Conservation (phyloP, 2,113 vertebrate genomes). For the Chaenocephalus aceratus region DNA sequence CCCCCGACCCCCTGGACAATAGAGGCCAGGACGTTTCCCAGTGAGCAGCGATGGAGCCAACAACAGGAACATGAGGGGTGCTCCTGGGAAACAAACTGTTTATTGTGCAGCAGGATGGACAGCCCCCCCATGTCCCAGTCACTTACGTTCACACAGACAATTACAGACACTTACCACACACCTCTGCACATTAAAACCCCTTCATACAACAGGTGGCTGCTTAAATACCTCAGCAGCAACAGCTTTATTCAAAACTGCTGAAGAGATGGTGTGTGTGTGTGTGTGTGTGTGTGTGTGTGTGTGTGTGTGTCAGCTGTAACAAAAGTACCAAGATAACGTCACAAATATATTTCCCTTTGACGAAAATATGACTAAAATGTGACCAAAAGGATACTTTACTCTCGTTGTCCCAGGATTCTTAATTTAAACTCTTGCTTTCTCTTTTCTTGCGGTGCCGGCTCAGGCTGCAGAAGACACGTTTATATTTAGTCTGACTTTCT, state of each 20-base stretch:
- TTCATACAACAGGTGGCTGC: slow-evolving; percentile 64
- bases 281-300: background rate
- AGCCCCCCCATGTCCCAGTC: slow-evolving; percentile 65
- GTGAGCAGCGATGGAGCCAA: slow-evolving; percentile 83
- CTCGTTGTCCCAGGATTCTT: slow-evolving; percentile 9
- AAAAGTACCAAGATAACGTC: slow-evolving; percentile 10
- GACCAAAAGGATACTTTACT: background rate
- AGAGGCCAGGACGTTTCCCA: slow-evolving; percentile 87
- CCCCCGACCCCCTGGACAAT: slow-evolving; percentile 83
- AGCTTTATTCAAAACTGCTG: background rate
- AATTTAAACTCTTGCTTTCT: slow-evolving; percentile 14
- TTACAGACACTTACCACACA: slow-evolving; percentile 51
- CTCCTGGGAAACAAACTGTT: slow-evolving; percentile 89
- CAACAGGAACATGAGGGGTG: slow-evolving; percentile 88
- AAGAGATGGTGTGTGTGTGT: background rate
- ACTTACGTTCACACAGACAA: slow-evolving; percentile 70
- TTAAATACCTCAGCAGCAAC: background rate
- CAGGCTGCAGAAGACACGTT: slow-evolving; percentile 50
- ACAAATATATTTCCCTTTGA: slow-evolving; percentile 30
- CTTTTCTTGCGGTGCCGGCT: slow-evolving; percentile 22
- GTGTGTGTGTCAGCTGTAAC: background rate
- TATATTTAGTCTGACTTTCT: slow-evolving; percentile 69
- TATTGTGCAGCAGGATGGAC: slow-evolving; percentile 87
- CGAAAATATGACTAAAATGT: slow-evolving; percentile 26
- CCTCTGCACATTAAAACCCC: slow-evolving; percentile 47